Evolutionary conservation across 2,113 vertebrate species (phyloP), one percentile per base, ranked within the genome.

Genomic region (Colistium nudipinnis): DNA sequence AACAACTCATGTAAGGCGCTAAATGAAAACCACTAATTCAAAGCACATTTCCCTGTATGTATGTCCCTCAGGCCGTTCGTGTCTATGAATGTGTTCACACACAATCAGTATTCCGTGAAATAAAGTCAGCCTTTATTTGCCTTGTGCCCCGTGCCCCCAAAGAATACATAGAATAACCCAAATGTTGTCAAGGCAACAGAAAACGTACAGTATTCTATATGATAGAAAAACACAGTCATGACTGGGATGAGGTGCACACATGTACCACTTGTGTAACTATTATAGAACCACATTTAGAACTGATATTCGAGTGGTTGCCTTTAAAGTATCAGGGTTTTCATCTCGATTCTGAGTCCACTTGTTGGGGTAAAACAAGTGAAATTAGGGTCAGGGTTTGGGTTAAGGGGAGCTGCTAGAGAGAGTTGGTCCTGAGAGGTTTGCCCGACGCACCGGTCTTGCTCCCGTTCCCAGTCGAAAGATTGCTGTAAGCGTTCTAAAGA

Each of bases 1-100:
- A 35, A 44, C 33, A 7, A 8, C 6, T 17, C 16, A 41, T 45
- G 39, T 62, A 74, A 71, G 69, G 27, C 27, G 12, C 4, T 72
- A 69, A 81, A 62, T 30, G 47, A 62, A 19, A 35, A 5, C 0
- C 17, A 4, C 13, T 44, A 13, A 77, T 75, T 79, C 70, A 64
- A 48, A 19, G n/a, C 68, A 82, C 59, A 62, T 8, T 28, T 69
- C 13, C 45, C 2, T 25, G 44, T 38, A 51, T 65, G 33, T 38
- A 0, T 33, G 19, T 8, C n/a, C 9, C 14, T 13, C 7, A 39
- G 19, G 59, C 17, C 25, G n/a, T 61, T 48, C 28, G 30, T 44
- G 33, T 62, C 61, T 38, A 25, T 70, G 28, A 65, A 49, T 61
- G 53, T 36, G 27, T 67, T 80, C 69, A 57, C 63, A 70, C 6